Evolutionary conservation across 2,113 vertebrate species (phyloP).

Genomic region (Beaufortia kweichowensis): DNA sequence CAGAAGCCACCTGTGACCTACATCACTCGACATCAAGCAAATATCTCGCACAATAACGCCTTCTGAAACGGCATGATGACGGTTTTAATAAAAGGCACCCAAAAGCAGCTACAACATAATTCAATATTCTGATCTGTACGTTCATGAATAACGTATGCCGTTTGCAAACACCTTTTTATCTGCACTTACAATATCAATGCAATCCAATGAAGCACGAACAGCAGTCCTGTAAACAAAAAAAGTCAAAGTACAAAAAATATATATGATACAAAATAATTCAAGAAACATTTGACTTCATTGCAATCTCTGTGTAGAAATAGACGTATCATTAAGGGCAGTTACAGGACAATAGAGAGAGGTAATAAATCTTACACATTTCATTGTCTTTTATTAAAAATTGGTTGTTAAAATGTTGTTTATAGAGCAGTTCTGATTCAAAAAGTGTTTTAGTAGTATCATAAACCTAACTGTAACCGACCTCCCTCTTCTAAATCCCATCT

Average conservation of each 20-base stretch:
- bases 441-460: not conserved
- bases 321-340: too few species aligned
- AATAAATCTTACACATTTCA: not conserved
- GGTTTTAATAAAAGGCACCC: not conserved
- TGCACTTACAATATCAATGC: not conserved
- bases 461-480: not conserved
- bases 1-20: not conserved
- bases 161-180: not conserved
- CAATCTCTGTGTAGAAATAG: not conserved
- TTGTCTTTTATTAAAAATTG: not conserved
- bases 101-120: constrained; percentile 1
- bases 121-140: not conserved
- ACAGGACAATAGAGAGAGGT: not conserved
- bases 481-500: constrained; percentile 4
- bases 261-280: not conserved
- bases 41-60: constrained; percentile 7
- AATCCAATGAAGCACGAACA: not conserved
- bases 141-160: not conserved
- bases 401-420: constrained; percentile 3
- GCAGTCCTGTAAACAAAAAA: not conserved
- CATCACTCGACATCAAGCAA: constrained; percentile 30
- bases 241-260: not conserved
- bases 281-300: not conserved
- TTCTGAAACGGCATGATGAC: not conserved
- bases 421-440: not conserved